phyloP scores from a whole-genome alignment of 2,113 vertebrate species.

The Podiceps cristatus region DNA sequence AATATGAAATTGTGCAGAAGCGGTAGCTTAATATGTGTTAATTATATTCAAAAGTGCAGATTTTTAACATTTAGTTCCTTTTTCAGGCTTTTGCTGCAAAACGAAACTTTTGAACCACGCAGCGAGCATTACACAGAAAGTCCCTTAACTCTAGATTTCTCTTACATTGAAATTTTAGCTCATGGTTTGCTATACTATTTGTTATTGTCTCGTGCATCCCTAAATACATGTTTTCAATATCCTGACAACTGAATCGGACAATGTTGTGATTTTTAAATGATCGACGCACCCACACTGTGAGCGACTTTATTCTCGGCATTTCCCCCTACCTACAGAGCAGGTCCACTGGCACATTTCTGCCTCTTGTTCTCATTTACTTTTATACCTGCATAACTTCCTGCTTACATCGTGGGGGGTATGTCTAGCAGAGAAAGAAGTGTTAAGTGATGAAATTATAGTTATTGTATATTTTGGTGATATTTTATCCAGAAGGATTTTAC shows the following conservation, averaged over 20 bases:
- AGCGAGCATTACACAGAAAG: not conserved
- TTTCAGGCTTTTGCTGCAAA: not conserved
- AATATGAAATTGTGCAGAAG: not conserved
- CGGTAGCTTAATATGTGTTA: not conserved
- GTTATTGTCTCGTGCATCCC: not conserved
- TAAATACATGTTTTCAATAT: not conserved
- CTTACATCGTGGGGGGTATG: fast-evolving
- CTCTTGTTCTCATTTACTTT: not conserved
- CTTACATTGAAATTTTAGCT: not conserved
- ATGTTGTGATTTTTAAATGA: not conserved
- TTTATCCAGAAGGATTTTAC: not conserved
- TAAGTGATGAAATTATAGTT: not conserved
- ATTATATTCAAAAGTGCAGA: slow-evolving; percentile 5
- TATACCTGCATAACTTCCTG: not conserved
- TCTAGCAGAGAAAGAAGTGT: not conserved
- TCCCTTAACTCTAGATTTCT: not conserved
- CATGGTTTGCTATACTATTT: not conserved
- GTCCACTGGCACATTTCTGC: not conserved
- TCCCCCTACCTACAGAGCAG: not conserved
- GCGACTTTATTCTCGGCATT: not conserved
- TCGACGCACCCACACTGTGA: fast-evolving
- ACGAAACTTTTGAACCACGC: not conserved
- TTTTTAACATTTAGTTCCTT: not conserved
- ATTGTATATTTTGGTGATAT: not conserved
- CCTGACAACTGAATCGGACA: not conserved